Conservation (phyloP, 1,140 invertebrate species). For the Octopus bimaculoides region DNA sequence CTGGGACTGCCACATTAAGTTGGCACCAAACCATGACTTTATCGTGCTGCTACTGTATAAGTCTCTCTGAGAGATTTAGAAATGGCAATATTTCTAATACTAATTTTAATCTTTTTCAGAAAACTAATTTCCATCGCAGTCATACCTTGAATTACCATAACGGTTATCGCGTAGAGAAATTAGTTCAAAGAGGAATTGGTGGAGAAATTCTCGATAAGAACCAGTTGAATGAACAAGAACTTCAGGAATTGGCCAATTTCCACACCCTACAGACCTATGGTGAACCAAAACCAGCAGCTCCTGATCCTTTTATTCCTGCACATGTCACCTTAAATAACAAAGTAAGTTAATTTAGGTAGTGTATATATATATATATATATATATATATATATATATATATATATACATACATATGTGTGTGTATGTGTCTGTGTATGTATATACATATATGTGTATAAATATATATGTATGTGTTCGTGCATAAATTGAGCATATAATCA, state of each 20-base stretch:
- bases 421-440: too few species aligned
- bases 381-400: neutral
- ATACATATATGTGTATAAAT: too few species aligned
- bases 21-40: too few species aligned
- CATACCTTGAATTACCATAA: slow-evolving; percentile 70
- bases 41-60: too few species aligned
- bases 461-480: too few species aligned
- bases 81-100: too few species aligned
- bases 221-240: slow-evolving; percentile 60
- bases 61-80: too few species aligned
- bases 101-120: slow-evolving; percentile 50
- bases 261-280: slow-evolving; percentile 77
- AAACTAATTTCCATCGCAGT: slow-evolving; percentile 65
- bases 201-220: slow-evolving; percentile 56
- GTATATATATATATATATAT: neutral
- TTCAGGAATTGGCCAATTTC: slow-evolving; percentile 63
- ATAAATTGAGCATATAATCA: too few species aligned
- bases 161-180: slow-evolving; percentile 65
- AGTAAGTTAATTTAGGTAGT: slow-evolving; percentile 39
- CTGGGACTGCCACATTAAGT: too few species aligned
- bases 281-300: slow-evolving; percentile 63
- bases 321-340: slow-evolving; percentile 76
- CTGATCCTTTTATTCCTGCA: slow-evolving; percentile 68
- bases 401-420: neutral
- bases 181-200: slow-evolving; percentile 65